Evolutionary conservation across 2,113 vertebrate genomes (phyloP), one percentile per base, ranked within the genome.

Genomic region (Zapornia atra): DNA sequence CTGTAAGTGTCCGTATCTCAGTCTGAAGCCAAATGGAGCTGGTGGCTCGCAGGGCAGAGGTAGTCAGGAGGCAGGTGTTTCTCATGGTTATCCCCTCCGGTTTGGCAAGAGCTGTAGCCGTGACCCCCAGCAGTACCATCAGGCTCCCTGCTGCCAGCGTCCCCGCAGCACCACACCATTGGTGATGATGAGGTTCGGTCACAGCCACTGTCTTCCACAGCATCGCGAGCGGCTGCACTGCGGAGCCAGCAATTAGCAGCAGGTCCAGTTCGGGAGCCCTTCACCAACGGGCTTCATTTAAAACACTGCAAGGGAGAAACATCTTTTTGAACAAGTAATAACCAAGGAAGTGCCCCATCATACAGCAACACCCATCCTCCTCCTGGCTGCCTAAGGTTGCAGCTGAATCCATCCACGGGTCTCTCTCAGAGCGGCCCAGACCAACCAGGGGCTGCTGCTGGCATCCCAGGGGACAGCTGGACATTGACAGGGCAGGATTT

Each of bases 121-220:
- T 13, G 34, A 33, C 7, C 31, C 44, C 61, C 48, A 76, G 70
- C 56, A 85, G 86, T 56, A 53, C 82, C 82, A 50, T 38, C 66
- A 63, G 36, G 10, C 8, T 71, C 57, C 24, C 53, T 48, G 42
- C 12, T 9, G 1, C 48, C 78, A 15, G 21, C 1, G 2, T 50
- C 38, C 40, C 34, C 5, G 1, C 61, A 56, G 86, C 70, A n/a
- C 14, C 0, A 80, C 70, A n/a, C 15, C 0, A 0, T 29, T 0
- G 2, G 20, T 1, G 0, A 54, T 28, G 84, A 8, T 10, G 34
- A 19, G 5, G 7, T 65, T 80, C 83, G 77, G 64, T 34, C 9
- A 0, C 73, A n/a, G 64, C 38, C 22, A 48, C 36, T 6, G 1
- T 51, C 60, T 31, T 6, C 64, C n/a, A 28, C 21, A 15, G 33